phyloP scores from a whole-genome alignment of 2,888 invertebrate genomes.

The Idaea biselata region DNA sequence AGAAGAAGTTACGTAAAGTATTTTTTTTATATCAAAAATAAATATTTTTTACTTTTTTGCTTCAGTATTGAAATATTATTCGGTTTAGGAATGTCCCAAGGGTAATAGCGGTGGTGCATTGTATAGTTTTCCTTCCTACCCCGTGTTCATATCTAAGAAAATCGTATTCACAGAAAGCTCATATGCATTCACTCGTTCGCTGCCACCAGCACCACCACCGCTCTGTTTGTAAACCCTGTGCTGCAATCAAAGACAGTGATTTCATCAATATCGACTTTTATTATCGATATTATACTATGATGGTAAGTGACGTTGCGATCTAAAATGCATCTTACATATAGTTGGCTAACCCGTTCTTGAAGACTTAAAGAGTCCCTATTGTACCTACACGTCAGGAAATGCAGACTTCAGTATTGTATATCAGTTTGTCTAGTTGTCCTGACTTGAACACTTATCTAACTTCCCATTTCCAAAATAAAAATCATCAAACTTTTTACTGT shows the following conservation, averaged over 20 bases:
- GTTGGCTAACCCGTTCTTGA: too few species aligned
- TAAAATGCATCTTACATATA: too few species aligned
- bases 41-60: too few species aligned
- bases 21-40: too few species aligned
- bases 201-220: constrained; percentile 47
- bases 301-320: too few species aligned
- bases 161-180: constrained; percentile 48
- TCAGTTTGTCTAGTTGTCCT: too few species aligned
- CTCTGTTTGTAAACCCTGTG: constrained; percentile 66
- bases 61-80: not conserved
- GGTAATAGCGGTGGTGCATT: not conserved
- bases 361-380: too few species aligned
- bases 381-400: too few species aligned
- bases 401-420: too few species aligned
- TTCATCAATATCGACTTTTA: constrained; percentile 36
- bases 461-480: not conserved
- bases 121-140: not conserved
- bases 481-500: not conserved
- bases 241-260: constrained; percentile 51
- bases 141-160: constrained; percentile 41
- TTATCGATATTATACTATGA: constrained; percentile 32
- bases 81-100: not conserved
- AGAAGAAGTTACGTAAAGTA: too few species aligned
- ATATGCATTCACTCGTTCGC: constrained; percentile 60
- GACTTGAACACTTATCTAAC: not conserved